These are phyloP conservation scores for Eleutherodactylus coqui DNA, from an alignment of 2,797 vertebrate species.

Conservation along the genomic window DNA sequence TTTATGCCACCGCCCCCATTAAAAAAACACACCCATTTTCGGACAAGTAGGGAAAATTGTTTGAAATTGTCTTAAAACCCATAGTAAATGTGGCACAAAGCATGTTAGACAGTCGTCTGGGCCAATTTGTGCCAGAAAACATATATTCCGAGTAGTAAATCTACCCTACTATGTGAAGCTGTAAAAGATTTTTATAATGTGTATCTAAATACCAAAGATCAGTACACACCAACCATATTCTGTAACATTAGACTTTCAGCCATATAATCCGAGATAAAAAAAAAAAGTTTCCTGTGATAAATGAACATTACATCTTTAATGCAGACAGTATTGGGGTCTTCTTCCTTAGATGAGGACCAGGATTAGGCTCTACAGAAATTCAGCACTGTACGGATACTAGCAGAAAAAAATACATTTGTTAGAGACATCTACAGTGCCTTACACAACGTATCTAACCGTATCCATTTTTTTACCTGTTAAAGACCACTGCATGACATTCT, in stretches of 20 bases:
- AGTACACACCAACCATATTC: not conserved
- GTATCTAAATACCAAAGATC: not conserved
- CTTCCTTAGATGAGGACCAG: not conserved
- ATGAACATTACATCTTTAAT: not conserved
- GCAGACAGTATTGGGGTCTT: not conserved
- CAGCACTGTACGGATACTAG: slow-evolving; percentile 27
- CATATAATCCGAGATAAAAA: not conserved
- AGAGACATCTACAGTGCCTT: not conserved
- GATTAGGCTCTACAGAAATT: not conserved
- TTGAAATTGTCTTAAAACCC: too few species aligned
- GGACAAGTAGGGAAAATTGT: too few species aligned
- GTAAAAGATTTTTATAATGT: not conserved
- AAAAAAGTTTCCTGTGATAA: not conserved
- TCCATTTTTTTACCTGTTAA: not conserved
- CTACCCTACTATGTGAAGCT: not conserved
- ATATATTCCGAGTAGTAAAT: too few species aligned
- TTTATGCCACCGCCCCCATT: too few species aligned
- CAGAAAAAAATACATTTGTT: slow-evolving; percentile 9
- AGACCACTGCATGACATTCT: not conserved
- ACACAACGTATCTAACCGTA: too few species aligned
- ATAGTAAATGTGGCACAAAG: too few species aligned
- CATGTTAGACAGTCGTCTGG: too few species aligned
- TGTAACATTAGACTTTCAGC: not conserved
- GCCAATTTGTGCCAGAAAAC: too few species aligned
- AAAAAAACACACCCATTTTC: too few species aligned